These are phyloP conservation scores for Acipenser transmontanus DNA, from an alignment of 2,797 vertebrate genomes.

Conservation along the genomic window DNA sequence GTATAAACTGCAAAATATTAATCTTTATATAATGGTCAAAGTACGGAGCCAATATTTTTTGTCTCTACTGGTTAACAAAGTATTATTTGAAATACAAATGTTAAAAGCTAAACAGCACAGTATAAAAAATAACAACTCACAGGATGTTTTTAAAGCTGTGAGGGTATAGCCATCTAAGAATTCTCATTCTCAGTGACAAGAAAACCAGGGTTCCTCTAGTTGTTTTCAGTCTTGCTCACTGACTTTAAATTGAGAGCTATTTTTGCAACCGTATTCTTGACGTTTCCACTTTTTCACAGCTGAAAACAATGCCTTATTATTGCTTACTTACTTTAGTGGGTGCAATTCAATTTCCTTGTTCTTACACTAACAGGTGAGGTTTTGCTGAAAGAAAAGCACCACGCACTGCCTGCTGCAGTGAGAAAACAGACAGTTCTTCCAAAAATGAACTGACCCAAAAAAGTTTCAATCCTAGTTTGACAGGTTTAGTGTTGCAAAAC, in stretches of 20 bases:
- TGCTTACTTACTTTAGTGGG: slow-evolving; percentile 28
- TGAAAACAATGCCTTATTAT: slow-evolving; percentile 17
- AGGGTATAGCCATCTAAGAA: no score
- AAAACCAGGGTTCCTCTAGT: no score
- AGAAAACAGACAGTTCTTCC: not conserved
- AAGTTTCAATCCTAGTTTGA: slow-evolving; percentile 2
- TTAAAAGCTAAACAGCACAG: no score
- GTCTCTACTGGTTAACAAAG: no score
- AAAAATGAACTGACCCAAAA: not conserved
- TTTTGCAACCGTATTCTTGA: slow-evolving; percentile 1
- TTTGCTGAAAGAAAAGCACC: slow-evolving; percentile 3
- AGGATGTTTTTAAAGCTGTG: no score
- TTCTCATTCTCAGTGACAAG: no score
- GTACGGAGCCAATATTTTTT: no score
- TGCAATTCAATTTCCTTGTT: slow-evolving; percentile 23
- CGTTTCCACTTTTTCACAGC: not conserved
- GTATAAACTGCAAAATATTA: no score
- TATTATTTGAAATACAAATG: no score
- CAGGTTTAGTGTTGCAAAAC: slow-evolving; percentile 1
- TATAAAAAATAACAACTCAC: no score
- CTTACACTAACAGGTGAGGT: slow-evolving; percentile 20
- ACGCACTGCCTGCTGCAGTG: not conserved
- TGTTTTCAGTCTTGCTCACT: slow-evolving; percentile 3
- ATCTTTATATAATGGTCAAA: no score
- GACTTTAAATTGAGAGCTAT: slow-evolving; percentile 4